Evolutionary conservation across 2,797 vertebrate species (phyloP).

Genomic region (Adelosebastes latens): DNA sequence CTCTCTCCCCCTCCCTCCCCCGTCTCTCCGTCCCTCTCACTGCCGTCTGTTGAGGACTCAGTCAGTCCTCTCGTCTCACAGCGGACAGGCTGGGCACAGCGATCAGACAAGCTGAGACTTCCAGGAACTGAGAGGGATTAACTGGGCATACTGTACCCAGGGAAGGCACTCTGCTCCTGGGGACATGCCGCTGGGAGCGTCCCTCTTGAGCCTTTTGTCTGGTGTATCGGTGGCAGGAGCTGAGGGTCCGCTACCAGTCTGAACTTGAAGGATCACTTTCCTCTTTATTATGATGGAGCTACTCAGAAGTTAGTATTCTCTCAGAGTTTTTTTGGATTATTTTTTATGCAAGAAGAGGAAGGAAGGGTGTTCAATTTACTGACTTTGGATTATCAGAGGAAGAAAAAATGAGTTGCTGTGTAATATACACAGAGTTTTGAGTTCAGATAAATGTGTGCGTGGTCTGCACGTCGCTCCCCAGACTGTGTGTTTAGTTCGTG

Average conservation of each 20-base stretch:
- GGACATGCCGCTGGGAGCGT: not conserved
- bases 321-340: not conserved
- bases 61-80: constrained; percentile 10
- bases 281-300: not conserved
- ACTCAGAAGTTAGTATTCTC: not conserved
- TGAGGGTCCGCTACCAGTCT: not conserved
- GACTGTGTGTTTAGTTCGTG: constrained; percentile 19
- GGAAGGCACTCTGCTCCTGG: constrained; percentile 17
- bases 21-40: not conserved
- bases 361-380: not conserved
- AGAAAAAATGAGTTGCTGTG: not conserved
- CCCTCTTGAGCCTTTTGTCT: not conserved
- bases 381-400: not conserved
- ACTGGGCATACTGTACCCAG: constrained; percentile 7
- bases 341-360: not conserved
- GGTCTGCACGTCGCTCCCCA: not conserved
- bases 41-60: not conserved
- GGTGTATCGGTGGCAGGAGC: not conserved
- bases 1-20: not conserved
- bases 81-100: not conserved
- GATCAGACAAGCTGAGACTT: constrained; percentile 25
- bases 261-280: not conserved
- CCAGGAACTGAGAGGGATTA: constrained; percentile 47
- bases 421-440: not conserved
- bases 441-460: constrained; percentile 1